Evolutionary conservation across 1,140 invertebrate species (phyloP).

Genomic region (Habropoda laboriosa): DNA sequence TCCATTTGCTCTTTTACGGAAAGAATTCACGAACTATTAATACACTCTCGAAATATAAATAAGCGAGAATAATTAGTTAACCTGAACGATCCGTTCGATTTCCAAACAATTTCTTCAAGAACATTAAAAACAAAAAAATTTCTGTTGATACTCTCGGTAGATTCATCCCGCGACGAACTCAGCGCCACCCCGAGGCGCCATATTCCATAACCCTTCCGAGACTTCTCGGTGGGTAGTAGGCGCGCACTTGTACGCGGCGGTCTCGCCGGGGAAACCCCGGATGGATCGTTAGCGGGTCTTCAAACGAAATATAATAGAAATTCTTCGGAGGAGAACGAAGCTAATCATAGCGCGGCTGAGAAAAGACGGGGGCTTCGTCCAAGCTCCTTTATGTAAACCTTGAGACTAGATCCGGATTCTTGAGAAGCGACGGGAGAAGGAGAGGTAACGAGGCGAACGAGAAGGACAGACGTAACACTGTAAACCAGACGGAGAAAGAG

Average conservation of each 20-base stretch:
- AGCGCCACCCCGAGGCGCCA: background rate
- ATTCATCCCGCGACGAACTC: no score
- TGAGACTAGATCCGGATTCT: constrained; percentile 80
- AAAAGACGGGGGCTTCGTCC: constrained; percentile 60
- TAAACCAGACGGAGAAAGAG: constrained; percentile 36
- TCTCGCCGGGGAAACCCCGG: constrained; percentile 19
- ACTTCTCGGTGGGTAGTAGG: background rate
- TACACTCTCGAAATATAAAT: no score
- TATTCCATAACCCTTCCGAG: background rate
- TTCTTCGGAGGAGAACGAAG: constrained; percentile 57
- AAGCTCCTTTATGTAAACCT: constrained; percentile 79
- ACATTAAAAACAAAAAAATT: no score
- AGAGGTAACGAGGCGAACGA: constrained; percentile 1
- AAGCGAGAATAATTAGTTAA: no score
- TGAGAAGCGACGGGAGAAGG: constrained; percentile 56
- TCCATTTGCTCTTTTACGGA: background rate
- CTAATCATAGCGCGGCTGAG: constrained; percentile 52
- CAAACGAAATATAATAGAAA: constrained; percentile 51
- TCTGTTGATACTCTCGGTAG: no score
- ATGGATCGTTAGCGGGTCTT: constrained; percentile 42
- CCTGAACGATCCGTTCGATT: no score
- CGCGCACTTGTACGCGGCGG: background rate
- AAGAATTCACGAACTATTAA: background rate
- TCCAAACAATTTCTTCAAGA: no score
- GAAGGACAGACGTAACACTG: constrained; percentile 35